These are phyloP conservation scores for Chrysopilus asiliformis DNA, from an alignment of 2,888 invertebrate species.

Conservation along the genomic window DNA sequence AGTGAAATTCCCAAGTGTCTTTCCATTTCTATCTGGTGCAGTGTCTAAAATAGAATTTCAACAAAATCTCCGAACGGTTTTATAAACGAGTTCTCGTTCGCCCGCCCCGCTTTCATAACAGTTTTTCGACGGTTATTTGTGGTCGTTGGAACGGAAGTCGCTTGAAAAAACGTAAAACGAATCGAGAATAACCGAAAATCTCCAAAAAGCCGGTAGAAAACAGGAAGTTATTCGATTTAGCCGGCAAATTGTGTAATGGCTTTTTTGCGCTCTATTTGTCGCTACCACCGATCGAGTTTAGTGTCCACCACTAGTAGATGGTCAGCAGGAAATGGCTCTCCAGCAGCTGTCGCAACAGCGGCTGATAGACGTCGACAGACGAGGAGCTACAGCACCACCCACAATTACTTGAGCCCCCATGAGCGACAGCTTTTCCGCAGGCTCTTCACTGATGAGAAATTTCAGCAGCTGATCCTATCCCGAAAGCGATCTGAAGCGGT, in stretches of 20 bases:
- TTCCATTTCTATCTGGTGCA: no score
- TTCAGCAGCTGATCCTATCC: background rate
- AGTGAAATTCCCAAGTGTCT: no score
- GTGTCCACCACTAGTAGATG: conserved; percentile 15
- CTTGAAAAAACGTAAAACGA: no score
- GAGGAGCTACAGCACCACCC: conserved; percentile 2
- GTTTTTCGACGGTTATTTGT: no score
- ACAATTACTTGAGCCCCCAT: background rate
- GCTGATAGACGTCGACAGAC: background rate
- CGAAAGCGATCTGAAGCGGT: background rate
- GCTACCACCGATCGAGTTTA: conserved; percentile 24
- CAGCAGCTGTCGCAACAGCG: background rate
- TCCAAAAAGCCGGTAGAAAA: no score
- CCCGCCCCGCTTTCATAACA: no score
- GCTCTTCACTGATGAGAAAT: conserved; percentile 11
- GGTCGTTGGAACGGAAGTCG: no score
- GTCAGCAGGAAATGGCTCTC: conserved; percentile 5
- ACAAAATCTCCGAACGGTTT: no score
- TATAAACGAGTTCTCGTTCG: no score
- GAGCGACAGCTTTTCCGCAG: conserved; percentile 11
- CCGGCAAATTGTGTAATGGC: conserved; percentile 29
- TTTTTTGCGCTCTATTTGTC: conserved; percentile 34
- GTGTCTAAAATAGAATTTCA: no score
- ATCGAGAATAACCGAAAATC: no score
- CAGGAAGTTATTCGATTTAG: background rate